Evolutionary conservation across 2,888 invertebrate species (phyloP).

Genomic region (Platynereis dumerilii): DNA sequence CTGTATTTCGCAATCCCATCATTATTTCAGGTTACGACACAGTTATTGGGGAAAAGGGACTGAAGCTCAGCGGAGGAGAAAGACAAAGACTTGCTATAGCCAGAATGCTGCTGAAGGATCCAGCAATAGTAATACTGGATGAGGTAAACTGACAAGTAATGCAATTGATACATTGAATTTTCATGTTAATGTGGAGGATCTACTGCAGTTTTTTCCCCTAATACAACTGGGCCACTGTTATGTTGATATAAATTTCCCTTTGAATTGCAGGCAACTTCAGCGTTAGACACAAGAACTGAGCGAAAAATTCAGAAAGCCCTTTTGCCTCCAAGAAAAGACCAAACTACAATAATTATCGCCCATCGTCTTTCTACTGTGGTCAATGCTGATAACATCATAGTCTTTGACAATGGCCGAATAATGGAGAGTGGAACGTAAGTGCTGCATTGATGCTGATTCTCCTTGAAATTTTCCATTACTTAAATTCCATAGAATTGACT

Average conservation of each 20-base stretch:
- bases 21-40: constrained; percentile 50
- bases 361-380: constrained; percentile 88
- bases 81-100: constrained; percentile 96
- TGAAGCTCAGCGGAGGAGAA: constrained; percentile 91
- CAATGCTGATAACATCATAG: constrained; percentile 90
- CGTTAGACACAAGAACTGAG: constrained; percentile 91
- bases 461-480: too few species aligned
- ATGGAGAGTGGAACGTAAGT: constrained; percentile 81
- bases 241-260: too few species aligned
- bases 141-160: constrained; percentile 70
- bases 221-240: too few species aligned
- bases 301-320: constrained; percentile 81
- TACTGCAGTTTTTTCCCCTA: too few species aligned
- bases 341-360: constrained; percentile 90
- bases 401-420: constrained; percentile 86
- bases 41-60: constrained; percentile 83
- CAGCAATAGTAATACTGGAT: constrained; percentile 85
- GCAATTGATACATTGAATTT: too few species aligned
- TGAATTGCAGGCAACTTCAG: constrained; percentile 68
- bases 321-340: constrained; percentile 75
- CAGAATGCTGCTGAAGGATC: constrained; percentile 86
- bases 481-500: too few species aligned
- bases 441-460: not conserved
- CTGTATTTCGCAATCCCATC: too few species aligned
- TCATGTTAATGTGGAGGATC: too few species aligned